Evolutionary conservation across 2,797 vertebrate genomes (phyloP).

Genomic region (Zenarchopterus dispar): DNA sequence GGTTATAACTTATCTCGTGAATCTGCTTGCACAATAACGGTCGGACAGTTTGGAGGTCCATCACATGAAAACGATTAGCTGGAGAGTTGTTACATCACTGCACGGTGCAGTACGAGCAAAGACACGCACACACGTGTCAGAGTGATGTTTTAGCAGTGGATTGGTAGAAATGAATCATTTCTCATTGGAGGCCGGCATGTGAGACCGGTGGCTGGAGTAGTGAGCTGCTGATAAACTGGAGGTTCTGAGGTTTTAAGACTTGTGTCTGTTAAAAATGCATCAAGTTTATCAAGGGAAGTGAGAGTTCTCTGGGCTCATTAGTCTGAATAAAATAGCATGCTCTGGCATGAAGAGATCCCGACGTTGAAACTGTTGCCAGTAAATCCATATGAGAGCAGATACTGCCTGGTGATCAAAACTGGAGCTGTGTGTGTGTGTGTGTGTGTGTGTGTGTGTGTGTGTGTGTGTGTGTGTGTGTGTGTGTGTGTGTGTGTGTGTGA

Average conservation of each 20-base stretch:
- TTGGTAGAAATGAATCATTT: constrained; percentile 45
- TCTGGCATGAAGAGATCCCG: constrained; percentile 75
- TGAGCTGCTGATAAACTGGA: constrained; percentile 54
- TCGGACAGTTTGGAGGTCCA: constrained; percentile 61
- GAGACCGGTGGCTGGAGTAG: constrained; percentile 46
- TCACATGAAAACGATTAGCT: constrained; percentile 54
- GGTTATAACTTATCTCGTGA: constrained; percentile 18
- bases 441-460: constrained; percentile 17
- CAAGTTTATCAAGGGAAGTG: constrained; percentile 81
- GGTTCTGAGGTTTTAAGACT: constrained; percentile 67
- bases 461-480: constrained; percentile 8
- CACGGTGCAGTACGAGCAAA: constrained; percentile 1
- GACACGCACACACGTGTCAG: constrained; percentile 12
- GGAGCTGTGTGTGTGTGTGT: constrained; percentile 40
- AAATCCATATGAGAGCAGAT: constrained; percentile 80
- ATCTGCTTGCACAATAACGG: constrained; percentile 38
- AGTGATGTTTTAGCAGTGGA: constrained; percentile 23
- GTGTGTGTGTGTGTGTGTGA: constrained; percentile 12
- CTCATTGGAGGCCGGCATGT: constrained; percentile 42
- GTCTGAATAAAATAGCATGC: constrained; percentile 79
- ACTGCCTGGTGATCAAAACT: constrained; percentile 79
- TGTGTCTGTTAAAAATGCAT: constrained; percentile 83
- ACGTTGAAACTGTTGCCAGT: constrained; percentile 75
- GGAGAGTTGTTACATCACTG: constrained; percentile 42
- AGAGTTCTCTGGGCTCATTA: constrained; percentile 80